phyloP scores from a whole-genome alignment of 2,888 invertebrate species.

The Neelides folsomi region DNA sequence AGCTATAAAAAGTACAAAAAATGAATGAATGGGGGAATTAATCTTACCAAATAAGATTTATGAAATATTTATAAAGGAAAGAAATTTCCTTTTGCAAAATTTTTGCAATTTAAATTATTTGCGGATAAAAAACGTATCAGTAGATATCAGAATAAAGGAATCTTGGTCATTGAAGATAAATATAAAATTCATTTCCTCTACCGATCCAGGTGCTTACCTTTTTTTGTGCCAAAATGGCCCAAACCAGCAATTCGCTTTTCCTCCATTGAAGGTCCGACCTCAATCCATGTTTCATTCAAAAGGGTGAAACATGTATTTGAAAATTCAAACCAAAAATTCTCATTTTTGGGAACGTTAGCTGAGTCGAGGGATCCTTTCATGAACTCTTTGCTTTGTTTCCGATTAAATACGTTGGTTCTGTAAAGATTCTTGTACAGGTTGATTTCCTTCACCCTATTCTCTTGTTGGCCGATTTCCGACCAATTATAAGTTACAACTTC shows the following conservation, averaged over 20 bases:
- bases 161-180: not conserved
- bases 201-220: not conserved
- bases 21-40: too few relatives aligned
- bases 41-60: too few relatives aligned
- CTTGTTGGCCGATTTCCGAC: not conserved
- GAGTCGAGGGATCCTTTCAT: not conserved
- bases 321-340: constrained; percentile 46
- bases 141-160: too few relatives aligned
- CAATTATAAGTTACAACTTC: not conserved
- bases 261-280: constrained; percentile 48
- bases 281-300: constrained; percentile 70
- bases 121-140: too few relatives aligned
- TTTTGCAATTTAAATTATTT: too few relatives aligned
- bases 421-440: not conserved
- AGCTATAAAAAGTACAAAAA: too few relatives aligned
- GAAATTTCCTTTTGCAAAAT: too few relatives aligned
- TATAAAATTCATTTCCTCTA: constrained; percentile 1
- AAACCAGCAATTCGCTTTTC: not conserved
- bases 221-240: not conserved
- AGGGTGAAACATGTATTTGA: constrained; percentile 58
- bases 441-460: not conserved
- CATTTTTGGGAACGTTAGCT: not conserved
- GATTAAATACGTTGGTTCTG: constrained; percentile 2
- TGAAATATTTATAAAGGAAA: too few relatives aligned
- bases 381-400: constrained; percentile 4